Percentiles rank a stretch among this genome's conserved stretches.
Evolutionary conservation across 1,140 invertebrate species (phyloP).

Genomic region (Lucilia cuprina): DNA sequence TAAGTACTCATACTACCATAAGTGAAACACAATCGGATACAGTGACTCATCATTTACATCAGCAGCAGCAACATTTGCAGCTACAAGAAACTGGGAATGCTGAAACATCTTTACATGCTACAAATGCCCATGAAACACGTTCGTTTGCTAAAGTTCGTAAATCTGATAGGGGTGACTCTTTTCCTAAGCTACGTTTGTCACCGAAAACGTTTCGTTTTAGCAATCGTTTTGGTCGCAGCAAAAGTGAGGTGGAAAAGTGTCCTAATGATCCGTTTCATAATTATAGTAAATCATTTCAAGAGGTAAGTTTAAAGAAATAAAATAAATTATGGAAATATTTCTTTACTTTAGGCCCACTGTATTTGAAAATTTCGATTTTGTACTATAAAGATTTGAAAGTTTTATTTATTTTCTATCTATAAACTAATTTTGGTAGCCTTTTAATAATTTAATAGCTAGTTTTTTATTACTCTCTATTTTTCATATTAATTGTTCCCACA

Average conservation of each 20-base stretch:
- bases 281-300: conserved; percentile 61
- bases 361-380: no score
- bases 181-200: conserved; percentile 55
- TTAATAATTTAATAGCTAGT: no score
- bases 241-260: conserved; percentile 58
- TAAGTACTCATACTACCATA: not conserved
- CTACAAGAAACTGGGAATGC: not conserved
- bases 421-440: no score
- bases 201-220: conserved; percentile 60
- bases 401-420: no score
- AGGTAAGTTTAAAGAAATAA: conserved; percentile 45
- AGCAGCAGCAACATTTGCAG: conserved; percentile 11
- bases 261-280: conserved; percentile 56
- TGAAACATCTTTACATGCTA: not conserved
- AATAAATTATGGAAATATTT: no score
- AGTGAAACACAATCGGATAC: no score
- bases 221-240: conserved; percentile 59
- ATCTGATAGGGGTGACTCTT: conserved; percentile 58
- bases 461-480: no score
- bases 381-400: no score
- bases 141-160: conserved; percentile 45
- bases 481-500: no score
- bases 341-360: no score
- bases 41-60: not conserved
- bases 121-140: not conserved